These are phyloP conservation scores for Cathartes aura DNA, from an alignment of 2,113 vertebrate genomes.

Conservation along the genomic window DNA sequence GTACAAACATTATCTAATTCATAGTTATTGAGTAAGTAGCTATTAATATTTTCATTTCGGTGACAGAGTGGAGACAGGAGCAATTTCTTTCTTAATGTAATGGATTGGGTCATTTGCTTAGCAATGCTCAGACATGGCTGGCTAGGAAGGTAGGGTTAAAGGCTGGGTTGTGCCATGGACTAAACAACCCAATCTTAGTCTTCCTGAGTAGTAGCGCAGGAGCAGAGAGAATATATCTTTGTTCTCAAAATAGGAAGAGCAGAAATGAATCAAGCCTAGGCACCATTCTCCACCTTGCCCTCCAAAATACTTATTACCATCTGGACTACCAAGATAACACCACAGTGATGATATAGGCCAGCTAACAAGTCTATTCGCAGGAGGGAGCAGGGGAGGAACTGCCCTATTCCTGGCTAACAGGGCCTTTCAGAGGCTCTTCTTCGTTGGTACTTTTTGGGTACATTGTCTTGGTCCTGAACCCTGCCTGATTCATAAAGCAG, in stretches of 20 bases:
- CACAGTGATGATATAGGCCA: neutral
- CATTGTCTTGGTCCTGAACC: neutral
- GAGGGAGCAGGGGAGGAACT: neutral
- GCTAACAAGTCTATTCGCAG: neutral
- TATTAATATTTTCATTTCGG: neutral
- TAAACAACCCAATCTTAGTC: neutral
- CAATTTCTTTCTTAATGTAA: neutral
- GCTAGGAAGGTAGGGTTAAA: neutral
- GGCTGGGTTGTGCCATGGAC: neutral
- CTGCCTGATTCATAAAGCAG: neutral
- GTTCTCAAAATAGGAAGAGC: neutral
- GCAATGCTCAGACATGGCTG: neutral
- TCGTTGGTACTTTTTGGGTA: neutral
- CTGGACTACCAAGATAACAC: neutral
- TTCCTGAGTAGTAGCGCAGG: neutral
- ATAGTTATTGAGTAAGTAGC: neutral
- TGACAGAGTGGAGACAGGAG: neutral
- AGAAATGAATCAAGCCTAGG: neutral
- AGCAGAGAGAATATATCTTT: neutral
- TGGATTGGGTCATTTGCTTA: neutral
- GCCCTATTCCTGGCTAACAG: neutral
- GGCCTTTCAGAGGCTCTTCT: neutral
- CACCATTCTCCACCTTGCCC: neutral
- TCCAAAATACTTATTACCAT: neutral
- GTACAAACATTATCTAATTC: neutral